Evolutionary conservation across 1,140 invertebrate genomes (phyloP).

Genomic region (Drosophila bipectinata): DNA sequence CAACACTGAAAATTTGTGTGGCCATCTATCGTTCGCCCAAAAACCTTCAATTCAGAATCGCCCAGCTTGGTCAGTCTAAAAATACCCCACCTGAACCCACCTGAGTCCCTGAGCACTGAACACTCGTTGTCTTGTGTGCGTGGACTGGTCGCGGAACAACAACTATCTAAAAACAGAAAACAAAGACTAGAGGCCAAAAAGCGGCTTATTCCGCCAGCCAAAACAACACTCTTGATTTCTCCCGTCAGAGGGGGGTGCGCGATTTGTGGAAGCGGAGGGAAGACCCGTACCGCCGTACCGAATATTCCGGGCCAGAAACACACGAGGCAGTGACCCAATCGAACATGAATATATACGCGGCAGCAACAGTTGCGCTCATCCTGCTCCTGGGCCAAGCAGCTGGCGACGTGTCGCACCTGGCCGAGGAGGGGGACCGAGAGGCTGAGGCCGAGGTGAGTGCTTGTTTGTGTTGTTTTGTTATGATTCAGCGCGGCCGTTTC

Average conservation of each 20-base stretch:
- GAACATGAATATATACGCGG: conserved; percentile 69
- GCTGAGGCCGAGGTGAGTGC: conserved; percentile 55
- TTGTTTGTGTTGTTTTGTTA: conserved; percentile 58
- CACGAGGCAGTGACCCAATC: neutral
- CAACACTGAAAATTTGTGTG: neutral
- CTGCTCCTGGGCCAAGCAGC: conserved; percentile 61
- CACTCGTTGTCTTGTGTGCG: neutral
- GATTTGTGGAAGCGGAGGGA: conserved; percentile 19
- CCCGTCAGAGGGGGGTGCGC: conserved; percentile 12
- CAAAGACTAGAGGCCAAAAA: conserved; percentile 22
- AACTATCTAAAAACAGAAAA: conserved; percentile 13
- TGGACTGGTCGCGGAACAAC: conserved; percentile 27
- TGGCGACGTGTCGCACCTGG: conserved; percentile 30
- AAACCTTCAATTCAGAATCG: too few relatives aligned
- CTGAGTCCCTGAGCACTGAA: too few relatives aligned
- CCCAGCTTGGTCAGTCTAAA: too few relatives aligned
- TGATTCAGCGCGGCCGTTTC: conserved; percentile 55
- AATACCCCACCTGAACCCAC: too few relatives aligned
- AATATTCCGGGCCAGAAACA: neutral
- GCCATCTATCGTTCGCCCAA: too few relatives aligned
- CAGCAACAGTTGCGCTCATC: conserved; percentile 78
- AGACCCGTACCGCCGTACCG: neutral
- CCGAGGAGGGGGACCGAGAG: conserved; percentile 24
- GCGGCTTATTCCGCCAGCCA: conserved; percentile 22
- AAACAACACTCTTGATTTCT: conserved; percentile 15